A percentile compares a stretch with the other conserved stretches of the same genome.
phyloP scores from a whole-genome alignment of 2,888 invertebrate species.

The Rhagonycha lutea region DNA sequence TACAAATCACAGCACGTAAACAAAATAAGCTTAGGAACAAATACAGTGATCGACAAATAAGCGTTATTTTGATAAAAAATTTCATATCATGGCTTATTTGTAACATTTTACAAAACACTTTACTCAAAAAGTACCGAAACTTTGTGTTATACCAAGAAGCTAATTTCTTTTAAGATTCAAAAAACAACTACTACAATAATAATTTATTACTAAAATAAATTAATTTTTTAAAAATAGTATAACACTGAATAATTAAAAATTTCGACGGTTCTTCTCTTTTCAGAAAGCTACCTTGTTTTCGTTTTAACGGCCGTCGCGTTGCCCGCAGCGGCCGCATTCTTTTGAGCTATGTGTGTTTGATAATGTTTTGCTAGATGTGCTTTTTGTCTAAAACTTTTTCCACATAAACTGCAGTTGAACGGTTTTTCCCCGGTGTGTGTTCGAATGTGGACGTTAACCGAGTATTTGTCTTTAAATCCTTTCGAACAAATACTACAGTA shows the following conservation, averaged over 20 bases:
- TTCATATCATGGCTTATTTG: neutral
- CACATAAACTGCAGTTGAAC: conserved; percentile 91
- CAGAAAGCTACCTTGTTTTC: conserved; percentile 53
- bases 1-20: conserved; percentile 56
- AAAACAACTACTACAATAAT: neutral
- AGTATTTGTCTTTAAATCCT: conserved; percentile 94
- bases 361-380: conserved; percentile 92
- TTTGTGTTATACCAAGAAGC: neutral
- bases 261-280: neutral
- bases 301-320: conserved; percentile 53
- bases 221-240: neutral
- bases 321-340: conserved; percentile 71
- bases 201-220: neutral
- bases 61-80: neutral
- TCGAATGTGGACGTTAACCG: conserved; percentile 95
- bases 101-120: neutral
- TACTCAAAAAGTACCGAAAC: neutral
- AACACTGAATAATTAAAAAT: neutral
- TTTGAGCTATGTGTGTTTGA: conserved; percentile 89
- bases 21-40: conserved; percentile 53
- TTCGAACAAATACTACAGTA: conserved; percentile 92
- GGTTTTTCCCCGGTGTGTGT: conserved; percentile 99
- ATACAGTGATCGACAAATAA: conserved; percentile 21
- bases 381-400: conserved; percentile 90
- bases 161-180: neutral